Conservation (phyloP, 1,140 invertebrate species). For the Gonioctena quinquepunctata region DNA sequence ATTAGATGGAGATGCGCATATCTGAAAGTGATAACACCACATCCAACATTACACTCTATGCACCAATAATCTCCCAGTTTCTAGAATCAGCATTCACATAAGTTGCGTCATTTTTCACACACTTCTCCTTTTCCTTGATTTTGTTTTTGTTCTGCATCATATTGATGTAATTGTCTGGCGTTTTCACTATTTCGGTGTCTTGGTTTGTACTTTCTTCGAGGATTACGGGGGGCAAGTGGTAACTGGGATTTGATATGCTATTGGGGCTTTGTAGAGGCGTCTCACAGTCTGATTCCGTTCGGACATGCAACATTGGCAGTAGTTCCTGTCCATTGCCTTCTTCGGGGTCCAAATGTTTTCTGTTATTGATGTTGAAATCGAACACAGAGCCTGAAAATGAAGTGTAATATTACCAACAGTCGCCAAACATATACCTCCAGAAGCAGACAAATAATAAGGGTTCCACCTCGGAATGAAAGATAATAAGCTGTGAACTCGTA, state of each 20-base stretch:
- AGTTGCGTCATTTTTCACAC: conserved; percentile 14
- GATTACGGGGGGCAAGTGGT: conserved; percentile 31
- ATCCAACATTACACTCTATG: conserved; percentile 19
- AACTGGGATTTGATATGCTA: conserved; percentile 49
- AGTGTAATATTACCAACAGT: too few species aligned
- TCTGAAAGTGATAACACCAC: too few species aligned
- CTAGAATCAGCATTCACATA: conserved; percentile 38
- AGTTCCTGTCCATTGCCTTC: conserved; percentile 58
- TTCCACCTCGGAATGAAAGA: too few species aligned
- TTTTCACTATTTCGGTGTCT: conserved; percentile 57
- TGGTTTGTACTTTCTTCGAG: conserved; percentile 31
- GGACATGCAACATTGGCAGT: conserved; percentile 62
- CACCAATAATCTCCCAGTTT: conserved; percentile 35
- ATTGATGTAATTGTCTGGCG: conserved; percentile 64
- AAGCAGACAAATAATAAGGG: too few species aligned
- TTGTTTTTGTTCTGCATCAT: conserved; percentile 63
- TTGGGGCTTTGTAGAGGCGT: conserved; percentile 46
- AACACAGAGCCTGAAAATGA: conserved; percentile 35
- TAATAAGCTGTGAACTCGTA: too few species aligned
- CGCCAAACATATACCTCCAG: too few species aligned
- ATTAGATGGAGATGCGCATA: too few species aligned
- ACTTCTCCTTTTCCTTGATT: conserved; percentile 50
- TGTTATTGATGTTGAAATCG: conserved; percentile 49
- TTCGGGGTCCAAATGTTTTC: conserved; percentile 48
- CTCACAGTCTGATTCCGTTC: conserved; percentile 56